Percentiles rank a stretch among this genome's conserved stretches.
These are phyloP conservation scores for Oithona nana DNA, from an alignment of 2,888 invertebrate genomes.

Conservation along the genomic window DNA sequence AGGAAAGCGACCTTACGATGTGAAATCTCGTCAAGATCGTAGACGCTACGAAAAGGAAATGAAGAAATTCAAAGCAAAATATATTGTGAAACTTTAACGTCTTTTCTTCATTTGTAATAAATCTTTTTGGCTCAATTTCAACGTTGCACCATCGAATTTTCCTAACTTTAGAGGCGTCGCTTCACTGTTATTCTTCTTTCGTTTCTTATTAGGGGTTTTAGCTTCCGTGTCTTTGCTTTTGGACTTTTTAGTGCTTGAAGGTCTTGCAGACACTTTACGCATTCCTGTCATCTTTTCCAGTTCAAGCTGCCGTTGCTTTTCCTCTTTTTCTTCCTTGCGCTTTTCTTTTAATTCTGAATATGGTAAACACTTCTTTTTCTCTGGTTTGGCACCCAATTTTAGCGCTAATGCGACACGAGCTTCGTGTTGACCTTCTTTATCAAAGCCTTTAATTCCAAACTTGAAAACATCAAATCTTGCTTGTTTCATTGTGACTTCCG, in stretches of 20 bases:
- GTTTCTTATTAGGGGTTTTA: not conserved
- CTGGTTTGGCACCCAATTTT: slow-evolving; percentile 63
- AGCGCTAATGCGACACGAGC: slow-evolving; percentile 58
- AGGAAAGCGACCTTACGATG: not conserved
- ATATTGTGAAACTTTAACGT: not conserved
- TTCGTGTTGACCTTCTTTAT: slow-evolving; percentile 46
- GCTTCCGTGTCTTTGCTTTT: not conserved
- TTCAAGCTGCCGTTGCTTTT: not conserved
- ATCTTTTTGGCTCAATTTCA: slow-evolving; percentile 4
- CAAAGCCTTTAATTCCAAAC: slow-evolving; percentile 59
- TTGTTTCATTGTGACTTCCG: slow-evolving; percentile 48
- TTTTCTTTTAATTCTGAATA: slow-evolving; percentile 5
- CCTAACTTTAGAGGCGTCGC: slow-evolving; percentile 5
- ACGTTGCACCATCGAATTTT: slow-evolving; percentile 15
- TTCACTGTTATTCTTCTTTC: not conserved
- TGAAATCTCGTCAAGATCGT: not conserved
- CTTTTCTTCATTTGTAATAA: slow-evolving; percentile 3
- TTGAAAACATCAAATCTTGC: slow-evolving; percentile 61
- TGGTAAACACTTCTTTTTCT: slow-evolving; percentile 39
- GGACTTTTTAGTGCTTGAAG: not conserved
- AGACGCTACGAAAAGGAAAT: not conserved
- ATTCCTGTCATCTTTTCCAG: not conserved
- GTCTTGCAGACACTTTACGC: not conserved
- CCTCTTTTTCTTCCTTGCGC: not conserved
- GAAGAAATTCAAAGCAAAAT: not conserved